These are phyloP conservation scores for Hemitrygon akajei DNA, from an alignment of 2,797 vertebrate genomes.

Conservation along the genomic window DNA sequence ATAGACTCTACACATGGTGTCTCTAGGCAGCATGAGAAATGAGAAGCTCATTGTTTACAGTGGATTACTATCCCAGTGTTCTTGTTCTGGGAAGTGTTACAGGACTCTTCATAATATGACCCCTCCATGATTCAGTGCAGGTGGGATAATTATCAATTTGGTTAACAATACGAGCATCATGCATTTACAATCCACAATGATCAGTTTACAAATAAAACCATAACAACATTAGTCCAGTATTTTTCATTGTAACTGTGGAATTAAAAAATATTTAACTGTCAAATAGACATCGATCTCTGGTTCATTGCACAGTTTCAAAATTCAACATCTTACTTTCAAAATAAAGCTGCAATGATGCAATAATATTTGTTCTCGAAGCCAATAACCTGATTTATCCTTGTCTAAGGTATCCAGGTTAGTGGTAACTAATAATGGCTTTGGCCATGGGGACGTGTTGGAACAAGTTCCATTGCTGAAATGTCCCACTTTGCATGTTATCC, in stretches of 20 bases:
- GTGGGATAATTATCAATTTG: not conserved
- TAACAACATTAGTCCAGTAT: not conserved
- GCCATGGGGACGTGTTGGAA: not conserved
- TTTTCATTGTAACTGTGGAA: not conserved
- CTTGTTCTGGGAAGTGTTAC: not conserved
- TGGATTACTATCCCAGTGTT: too few species aligned
- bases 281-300: not conserved
- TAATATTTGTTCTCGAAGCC: constrained; percentile 26
- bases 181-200: not conserved
- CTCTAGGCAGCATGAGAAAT: not conserved
- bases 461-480: constrained; percentile 19
- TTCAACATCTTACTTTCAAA: not conserved
- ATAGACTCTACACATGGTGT: not conserved
- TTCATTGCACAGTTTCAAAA: constrained; percentile 19
- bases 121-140: not conserved
- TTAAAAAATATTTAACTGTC: not conserved
- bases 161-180: not conserved
- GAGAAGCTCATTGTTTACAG: not conserved
- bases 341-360: not conserved
- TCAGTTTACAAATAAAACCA: not conserved
- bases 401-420: not conserved
- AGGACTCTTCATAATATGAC: not conserved
- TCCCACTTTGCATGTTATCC: not conserved
- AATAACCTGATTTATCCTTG: not conserved
- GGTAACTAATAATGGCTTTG: constrained; percentile 3